phyloP scores from a whole-genome alignment of 2,113 vertebrate species.

The Carlito syrichta region DNA sequence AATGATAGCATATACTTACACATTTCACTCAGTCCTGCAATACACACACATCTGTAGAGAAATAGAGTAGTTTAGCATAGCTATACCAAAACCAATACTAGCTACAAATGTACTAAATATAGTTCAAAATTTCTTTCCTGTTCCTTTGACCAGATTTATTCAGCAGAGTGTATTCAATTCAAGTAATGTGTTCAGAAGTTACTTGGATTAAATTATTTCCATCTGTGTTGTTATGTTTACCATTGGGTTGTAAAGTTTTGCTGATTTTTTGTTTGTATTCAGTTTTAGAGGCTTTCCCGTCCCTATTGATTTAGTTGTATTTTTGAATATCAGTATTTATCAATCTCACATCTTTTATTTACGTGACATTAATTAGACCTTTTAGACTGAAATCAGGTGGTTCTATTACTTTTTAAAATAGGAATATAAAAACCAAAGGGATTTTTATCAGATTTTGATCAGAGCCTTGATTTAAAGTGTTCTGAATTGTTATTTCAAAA shows the following conservation, averaged over 20 bases:
- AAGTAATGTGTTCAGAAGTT: neutral
- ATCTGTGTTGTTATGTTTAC: neutral
- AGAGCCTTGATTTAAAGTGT: conserved; percentile 16
- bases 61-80: neutral
- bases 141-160: neutral
- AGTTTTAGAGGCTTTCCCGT: neutral
- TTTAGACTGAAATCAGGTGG: neutral
- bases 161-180: neutral
- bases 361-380: neutral
- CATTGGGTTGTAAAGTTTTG: neutral
- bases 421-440: neutral
- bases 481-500: neutral
- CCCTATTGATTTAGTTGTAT: neutral
- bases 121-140: neutral
- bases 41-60: neutral
- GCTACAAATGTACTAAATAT: neutral
- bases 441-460: too few relatives aligned
- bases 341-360: neutral
- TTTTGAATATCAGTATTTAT: neutral
- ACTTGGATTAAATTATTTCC: neutral
- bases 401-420: conserved; percentile 8
- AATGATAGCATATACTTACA: neutral
- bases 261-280: neutral
- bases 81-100: neutral
- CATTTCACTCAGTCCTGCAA: neutral